Base-by-base conservation (phyloP, 2,113 vertebrate species). In the Gobio gobio region DNA sequence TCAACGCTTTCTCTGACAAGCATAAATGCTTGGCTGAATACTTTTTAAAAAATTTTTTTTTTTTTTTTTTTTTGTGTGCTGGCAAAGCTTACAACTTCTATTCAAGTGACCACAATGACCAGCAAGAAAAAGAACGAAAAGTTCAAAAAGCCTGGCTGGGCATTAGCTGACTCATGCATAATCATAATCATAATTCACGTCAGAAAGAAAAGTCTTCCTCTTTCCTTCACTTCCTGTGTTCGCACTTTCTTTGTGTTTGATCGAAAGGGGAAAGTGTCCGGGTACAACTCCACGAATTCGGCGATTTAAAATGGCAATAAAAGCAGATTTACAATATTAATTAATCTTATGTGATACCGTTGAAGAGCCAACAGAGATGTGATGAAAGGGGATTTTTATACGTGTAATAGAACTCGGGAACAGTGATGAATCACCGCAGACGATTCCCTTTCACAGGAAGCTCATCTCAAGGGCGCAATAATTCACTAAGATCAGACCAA, bases 331-430 rank as follows among this genome's bases (percentile, higher is more conserved):
- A 89, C 83, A 84, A 76, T 79, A 74, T 64, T 88, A 85, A 88
- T 89, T 89, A 86, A 84, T 88, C 85, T 87, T 86, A 78, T 88
- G 86, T 83, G 85, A 85, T 84, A 80, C 76, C 24, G 66, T 58
- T 80, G 66, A 70, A 78, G 76, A 59, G 84, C 86, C 80, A 80
- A 72, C 80, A 88, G 83, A 88, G 82, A 87, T 88, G 83, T 51
- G 56, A 88, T 83, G 87, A 89, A 82, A 84, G 56, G 79, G 83
- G 82, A 82, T 88, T 86, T 88, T 86, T 87, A 89, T 86, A 89
- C 82, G 87, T 87, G 76, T 86, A 88, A 88, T 83, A 87, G 77
- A 86, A 87, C 54, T 54, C 29, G 63, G 54, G 54, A 77, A 66
- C 49, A 29, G 68, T 76, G 79, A 85, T 90, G 84, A 85, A 86